Evolutionary conservation across 35 echinoderm and acorn worm genomes (phyloP).

Genomic region (Diadema setosum): DNA sequence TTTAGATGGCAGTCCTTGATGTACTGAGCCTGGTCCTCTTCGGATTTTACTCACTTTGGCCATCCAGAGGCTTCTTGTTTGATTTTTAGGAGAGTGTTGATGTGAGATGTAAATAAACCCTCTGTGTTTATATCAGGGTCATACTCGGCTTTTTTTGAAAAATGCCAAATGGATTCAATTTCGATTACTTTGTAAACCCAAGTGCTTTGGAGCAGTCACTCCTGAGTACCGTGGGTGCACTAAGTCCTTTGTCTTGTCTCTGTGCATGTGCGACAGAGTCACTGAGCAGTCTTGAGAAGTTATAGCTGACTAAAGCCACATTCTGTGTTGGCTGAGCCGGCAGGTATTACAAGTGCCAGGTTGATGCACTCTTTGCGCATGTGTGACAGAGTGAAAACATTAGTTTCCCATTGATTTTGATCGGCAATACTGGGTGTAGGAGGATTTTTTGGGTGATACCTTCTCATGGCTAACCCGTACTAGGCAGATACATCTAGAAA

Average conservation of each 20-base stretch:
- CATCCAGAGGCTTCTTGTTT: constrained; percentile 53
- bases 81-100: constrained; percentile 55
- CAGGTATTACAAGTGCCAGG: no score
- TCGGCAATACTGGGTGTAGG: constrained; percentile 29
- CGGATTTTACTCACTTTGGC: constrained; percentile 39
- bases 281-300: no score
- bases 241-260: not conserved
- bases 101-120: constrained; percentile 49
- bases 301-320: no score
- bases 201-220: constrained; percentile 26
- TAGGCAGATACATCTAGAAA: constrained; percentile 41
- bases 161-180: constrained; percentile 74
- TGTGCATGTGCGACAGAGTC: not conserved
- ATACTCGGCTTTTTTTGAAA: not conserved
- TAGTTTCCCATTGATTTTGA: not conserved
- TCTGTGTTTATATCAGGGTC: not conserved
- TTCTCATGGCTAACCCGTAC: constrained; percentile 51
- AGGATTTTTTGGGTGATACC: constrained; percentile 13
- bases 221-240: constrained; percentile 56
- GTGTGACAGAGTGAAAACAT: constrained; percentile 34
- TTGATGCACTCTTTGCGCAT: constrained; percentile 29
- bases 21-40: constrained; percentile 25
- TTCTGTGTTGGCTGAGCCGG: no score
- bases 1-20: constrained; percentile 19
- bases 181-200: constrained; percentile 20